Evolutionary conservation across 2,113 vertebrate species (phyloP).

Genomic region (Mustelus asterias): DNA sequence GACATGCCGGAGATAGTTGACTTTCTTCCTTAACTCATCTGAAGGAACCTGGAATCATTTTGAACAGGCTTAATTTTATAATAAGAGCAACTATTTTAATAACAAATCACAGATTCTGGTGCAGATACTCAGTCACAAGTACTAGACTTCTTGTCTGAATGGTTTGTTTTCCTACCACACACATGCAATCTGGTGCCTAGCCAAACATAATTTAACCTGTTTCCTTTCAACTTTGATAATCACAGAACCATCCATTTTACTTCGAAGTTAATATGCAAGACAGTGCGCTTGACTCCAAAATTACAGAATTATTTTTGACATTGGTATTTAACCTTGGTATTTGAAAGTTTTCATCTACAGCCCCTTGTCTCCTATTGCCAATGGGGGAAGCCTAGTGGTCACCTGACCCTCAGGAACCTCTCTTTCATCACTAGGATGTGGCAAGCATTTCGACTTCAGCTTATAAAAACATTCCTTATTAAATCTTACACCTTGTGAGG

Average conservation of each 20-base stretch:
- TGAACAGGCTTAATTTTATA: background rate
- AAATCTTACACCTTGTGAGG: conserved; percentile 52
- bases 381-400: conserved; percentile 41
- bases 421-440: conserved; percentile 49
- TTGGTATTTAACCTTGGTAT: conserved; percentile 48
- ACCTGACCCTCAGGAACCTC: conserved; percentile 48
- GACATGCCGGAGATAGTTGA: background rate
- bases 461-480: conserved; percentile 50
- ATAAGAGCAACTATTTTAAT: background rate
- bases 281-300: conserved; percentile 41
- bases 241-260: conserved; percentile 37
- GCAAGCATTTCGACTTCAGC: conserved; percentile 41
- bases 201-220: conserved; percentile 35
- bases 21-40: background rate
- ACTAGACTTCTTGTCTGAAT: background rate
- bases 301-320: conserved; percentile 41
- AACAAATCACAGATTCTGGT: background rate
- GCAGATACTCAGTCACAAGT: background rate
- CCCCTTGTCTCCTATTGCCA: conserved; percentile 44
- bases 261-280: conserved; percentile 35
- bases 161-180: background rate
- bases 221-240: background rate
- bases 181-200: conserved; percentile 43
- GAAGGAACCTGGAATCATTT: background rate
- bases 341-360: conserved; percentile 37